Evolutionary conservation across 2,888 invertebrate species (phyloP), one percentile per base, ranked within the genome.

Genomic region (Drosophila fulvimacula): DNA sequence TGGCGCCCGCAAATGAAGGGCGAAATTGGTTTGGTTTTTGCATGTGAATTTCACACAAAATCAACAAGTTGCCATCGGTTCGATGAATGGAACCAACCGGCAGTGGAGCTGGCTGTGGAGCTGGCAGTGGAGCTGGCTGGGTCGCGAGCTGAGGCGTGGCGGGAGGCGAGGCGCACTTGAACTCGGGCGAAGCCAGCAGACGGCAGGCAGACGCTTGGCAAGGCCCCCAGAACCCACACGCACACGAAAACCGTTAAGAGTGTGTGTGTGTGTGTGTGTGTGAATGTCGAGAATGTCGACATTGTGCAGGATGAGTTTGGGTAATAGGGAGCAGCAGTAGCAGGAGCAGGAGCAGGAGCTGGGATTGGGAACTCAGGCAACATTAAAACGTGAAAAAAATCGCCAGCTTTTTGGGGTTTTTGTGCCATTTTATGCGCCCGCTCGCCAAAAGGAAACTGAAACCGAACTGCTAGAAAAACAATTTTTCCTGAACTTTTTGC

Each of bases 21-120:
- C 87, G 78, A 89, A 85, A 88, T 85, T 87, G 85, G 82, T 82
- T 85, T 82, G 88, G 88, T 88, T 84, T 84, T 85, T 85, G 85
- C 89, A 85, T 85, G 85, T 87, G 85, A 76, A 85, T 69, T 89
- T 73, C 81, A 73, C 75, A 86, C 75, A 78, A 85, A 85, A 79
- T 89, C 91, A 91, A 91, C 91, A 91, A 90, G 90, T 91, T 85
- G 91, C 84, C 86, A 82, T 83, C 80, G 81, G 87, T 88, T 82
- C 82, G 77, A 82, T 85, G 89, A 88, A 81, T 87, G 82, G 70
- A 42, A 27, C 46, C 57, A 59, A 60, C 21, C 42, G 21, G 21
- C 69, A 36, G 36, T 9, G 64, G n/a, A 53, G 51, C 49, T n/a
- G n/a, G n/a, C 46, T 15, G 27, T 30, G 27, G 27, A 6, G n/a